Base-by-base conservation (phyloP, 2,797 vertebrate genomes). In the Diplodus sargus region DNA sequence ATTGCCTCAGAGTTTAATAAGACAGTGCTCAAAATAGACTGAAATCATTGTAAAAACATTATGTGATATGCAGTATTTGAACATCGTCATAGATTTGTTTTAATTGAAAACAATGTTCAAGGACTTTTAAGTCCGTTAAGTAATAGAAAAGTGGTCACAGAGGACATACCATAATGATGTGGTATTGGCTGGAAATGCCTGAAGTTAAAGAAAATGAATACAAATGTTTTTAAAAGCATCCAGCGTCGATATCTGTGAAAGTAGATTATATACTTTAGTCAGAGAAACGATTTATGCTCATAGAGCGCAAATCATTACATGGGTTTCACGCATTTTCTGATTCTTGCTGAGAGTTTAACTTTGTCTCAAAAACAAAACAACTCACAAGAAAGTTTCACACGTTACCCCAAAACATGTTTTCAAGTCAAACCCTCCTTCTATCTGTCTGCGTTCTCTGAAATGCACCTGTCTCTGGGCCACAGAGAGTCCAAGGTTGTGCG, bases 381-480 rank as follows among this genome's bases (percentile, higher is more conserved):
- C 34, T 45, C 56, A 22, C 17, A 62, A 4, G 16, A 59, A 72
- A 49, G 22, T 79, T 87, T 90, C 81, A 68, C 85, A 85, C 11
- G 8, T 65, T 76, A 30, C n/a, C 45, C 22, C 10, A n/a, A 49
- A 4, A 42, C 51, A n/a, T 82, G 47, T 78, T 85, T 85, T 81
- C 70, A 57, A 23, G 68, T 15, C 57, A 45, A 66, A 52, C 28
- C 34, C 52, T 60, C 48, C 52, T 43, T 48, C 48, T 58, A 23
- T 85, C 62, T 60, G 66, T 64, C 64, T 34, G 25, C 42, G n/a
- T 83, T 85, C 57, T 84, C 47, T 5, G 79, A 84, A 66, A 42
- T 47, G 79, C 91, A 92, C 88, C 91, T 94, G 87, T 73, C 74
- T 67, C 54, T 1, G 49, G 52, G 70, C 39, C 84, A 81, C 85